Conservation (phyloP, 92 coral and sea anemone genomes). For the Porites evermanni region DNA sequence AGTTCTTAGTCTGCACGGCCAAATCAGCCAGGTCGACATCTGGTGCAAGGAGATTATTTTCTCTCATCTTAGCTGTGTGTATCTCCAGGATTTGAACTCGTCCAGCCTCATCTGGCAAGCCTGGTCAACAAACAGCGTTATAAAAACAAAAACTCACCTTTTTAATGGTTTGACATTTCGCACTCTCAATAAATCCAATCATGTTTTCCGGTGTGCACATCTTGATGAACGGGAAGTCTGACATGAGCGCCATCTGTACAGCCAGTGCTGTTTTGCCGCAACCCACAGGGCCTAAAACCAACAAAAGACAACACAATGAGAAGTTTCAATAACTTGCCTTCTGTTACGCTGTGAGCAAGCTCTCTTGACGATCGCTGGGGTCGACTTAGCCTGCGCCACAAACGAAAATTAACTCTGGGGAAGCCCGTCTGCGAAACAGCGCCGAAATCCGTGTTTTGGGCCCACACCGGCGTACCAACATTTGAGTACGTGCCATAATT, state of each 20-base stretch:
- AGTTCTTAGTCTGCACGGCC: slow-evolving; percentile 96
- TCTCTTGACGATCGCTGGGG: too few relatives aligned
- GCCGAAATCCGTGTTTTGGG: too few relatives aligned
- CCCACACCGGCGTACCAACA: too few relatives aligned
- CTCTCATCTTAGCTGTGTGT: slow-evolving; percentile 91
- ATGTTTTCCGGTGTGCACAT: slow-evolving; percentile 95
- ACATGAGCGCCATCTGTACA: slow-evolving; percentile 94
- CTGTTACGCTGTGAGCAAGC: too few relatives aligned
- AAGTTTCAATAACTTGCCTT: too few relatives aligned
- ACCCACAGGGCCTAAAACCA: slow-evolving; percentile 82
- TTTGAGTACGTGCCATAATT: too few relatives aligned
- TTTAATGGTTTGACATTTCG: slow-evolving; percentile 92
- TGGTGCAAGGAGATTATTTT: slow-evolving; percentile 77
- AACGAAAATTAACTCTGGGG: too few relatives aligned
- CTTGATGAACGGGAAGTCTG: slow-evolving; percentile 96
- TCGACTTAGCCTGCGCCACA: too few relatives aligned
- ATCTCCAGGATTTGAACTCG: slow-evolving; percentile 95
- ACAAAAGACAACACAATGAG: neutral
- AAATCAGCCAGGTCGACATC: slow-evolving; percentile 89
- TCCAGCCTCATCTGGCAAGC: slow-evolving; percentile 94
- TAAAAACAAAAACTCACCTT: slow-evolving; percentile 55
- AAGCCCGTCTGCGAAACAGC: too few relatives aligned
- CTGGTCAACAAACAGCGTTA: slow-evolving; percentile 23
- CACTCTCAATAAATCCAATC: slow-evolving; percentile 96
- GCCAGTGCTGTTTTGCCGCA: slow-evolving; percentile 99